A percentile compares a stretch with the other conserved stretches of the same genome.
phyloP scores from a whole-genome alignment of 2,797 vertebrate species.

The Manis crassicaudata region DNA sequence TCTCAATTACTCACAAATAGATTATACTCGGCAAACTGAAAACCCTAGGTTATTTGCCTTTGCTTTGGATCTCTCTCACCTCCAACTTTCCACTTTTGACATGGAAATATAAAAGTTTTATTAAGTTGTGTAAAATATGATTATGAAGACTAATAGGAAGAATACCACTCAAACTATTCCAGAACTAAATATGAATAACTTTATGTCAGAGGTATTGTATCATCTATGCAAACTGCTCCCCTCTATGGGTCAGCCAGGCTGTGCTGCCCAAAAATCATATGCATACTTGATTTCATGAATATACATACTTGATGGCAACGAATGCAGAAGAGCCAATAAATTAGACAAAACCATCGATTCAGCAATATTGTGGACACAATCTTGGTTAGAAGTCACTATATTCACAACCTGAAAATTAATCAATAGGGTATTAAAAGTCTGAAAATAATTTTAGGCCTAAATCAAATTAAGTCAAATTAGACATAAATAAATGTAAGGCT shows the following conservation, averaged over 20 bases:
- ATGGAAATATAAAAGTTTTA: conserved; percentile 13
- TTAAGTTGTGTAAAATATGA: conserved; percentile 18
- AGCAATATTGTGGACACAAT: conserved; percentile 97
- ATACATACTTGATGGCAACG: conserved; percentile 96
- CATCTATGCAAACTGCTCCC: not conserved
- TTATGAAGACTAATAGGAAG: conserved; percentile 1
- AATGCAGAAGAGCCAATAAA: conserved; percentile 96
- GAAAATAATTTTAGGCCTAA: conserved; percentile 34
- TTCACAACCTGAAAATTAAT: conserved; percentile 94
- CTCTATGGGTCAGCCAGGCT: not conserved
- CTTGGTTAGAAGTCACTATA: conserved; percentile 98
- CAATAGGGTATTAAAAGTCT: conserved; percentile 17
- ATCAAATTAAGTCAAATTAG: conserved; percentile 27
- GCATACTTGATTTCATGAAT: conserved; percentile 90
- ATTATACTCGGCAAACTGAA: not conserved
- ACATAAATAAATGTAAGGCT: not conserved
- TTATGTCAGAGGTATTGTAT: not conserved
- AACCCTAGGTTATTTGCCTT: not conserved
- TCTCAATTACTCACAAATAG: not conserved
- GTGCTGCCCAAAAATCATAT: not conserved
- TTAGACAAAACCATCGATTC: conserved; percentile 97
- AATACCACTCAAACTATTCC: conserved; percentile 8
- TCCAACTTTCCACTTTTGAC: conserved; percentile 12
- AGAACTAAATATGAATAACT: not conserved
- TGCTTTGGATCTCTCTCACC: not conserved